These are phyloP conservation scores for Genyomyrus donnyi DNA, from an alignment of 2,113 vertebrate genomes.

Conservation along the genomic window DNA sequence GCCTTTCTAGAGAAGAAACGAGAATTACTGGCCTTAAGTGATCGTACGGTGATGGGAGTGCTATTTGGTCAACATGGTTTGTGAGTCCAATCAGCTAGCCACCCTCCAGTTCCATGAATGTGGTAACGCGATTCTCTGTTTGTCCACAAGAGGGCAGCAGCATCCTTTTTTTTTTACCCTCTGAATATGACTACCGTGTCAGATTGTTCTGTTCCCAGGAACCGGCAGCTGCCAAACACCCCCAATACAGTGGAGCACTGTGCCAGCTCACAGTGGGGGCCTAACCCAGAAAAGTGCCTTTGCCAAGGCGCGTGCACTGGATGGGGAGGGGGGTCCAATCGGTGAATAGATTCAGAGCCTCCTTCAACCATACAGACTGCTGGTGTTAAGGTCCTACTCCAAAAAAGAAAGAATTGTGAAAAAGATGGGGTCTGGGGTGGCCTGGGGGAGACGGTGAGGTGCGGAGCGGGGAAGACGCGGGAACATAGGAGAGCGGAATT, in stretches of 20 bases:
- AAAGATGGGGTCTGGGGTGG: not conserved
- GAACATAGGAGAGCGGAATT: not conserved
- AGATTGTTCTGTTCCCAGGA: not conserved
- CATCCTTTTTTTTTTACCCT: not conserved
- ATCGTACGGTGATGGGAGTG: not conserved
- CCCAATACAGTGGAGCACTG: not conserved
- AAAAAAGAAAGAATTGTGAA: not conserved
- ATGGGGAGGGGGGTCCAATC: not conserved
- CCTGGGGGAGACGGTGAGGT: not conserved
- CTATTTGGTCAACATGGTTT: not conserved
- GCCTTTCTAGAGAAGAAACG: not conserved
- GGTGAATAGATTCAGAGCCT: not conserved
- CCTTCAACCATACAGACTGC: not conserved
- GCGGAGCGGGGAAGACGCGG: not conserved
- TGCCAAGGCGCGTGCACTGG: not conserved
- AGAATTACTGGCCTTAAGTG: not conserved
- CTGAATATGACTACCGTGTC: not conserved
- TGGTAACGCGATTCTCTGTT: not conserved
- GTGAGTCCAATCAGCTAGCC: not conserved
- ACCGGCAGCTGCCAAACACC: not conserved
- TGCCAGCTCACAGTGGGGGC: not conserved
- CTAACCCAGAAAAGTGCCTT: not conserved
- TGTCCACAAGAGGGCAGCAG: not conserved
- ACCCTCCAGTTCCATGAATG: not conserved
- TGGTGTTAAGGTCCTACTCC: not conserved